Percentiles rank a stretch among this genome's conserved stretches.
phyloP scores from a whole-genome alignment of 1,140 invertebrate genomes.

The Sinonovacula constricta region DNA sequence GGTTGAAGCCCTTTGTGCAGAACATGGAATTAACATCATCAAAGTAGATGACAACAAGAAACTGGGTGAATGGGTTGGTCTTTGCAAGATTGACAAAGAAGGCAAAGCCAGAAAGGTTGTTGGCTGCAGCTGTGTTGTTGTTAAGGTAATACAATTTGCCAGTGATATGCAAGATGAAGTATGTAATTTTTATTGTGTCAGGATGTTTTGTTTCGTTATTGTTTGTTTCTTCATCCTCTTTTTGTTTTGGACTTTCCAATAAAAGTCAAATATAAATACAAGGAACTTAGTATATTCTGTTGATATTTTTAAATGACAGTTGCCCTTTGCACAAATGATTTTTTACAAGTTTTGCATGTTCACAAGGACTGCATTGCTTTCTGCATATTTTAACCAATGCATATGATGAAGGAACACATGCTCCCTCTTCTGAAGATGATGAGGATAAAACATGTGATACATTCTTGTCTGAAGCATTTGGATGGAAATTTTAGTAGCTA shows the following conservation, averaged over 20 bases:
- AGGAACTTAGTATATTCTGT: background rate
- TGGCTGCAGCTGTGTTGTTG: constrained; percentile 98
- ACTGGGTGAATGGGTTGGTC: constrained; percentile 98
- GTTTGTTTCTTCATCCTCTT: background rate
- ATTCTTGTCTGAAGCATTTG: background rate
- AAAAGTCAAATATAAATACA: background rate
- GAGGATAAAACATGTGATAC: background rate
- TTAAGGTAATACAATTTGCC: constrained; percentile 79
- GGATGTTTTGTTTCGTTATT: background rate
- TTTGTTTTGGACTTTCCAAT: background rate
- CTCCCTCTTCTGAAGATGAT: constrained; percentile 21
- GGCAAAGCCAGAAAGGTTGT: constrained; percentile 99
- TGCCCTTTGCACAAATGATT: constrained; percentile 4
- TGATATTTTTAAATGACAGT: background rate
- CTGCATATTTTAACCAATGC: background rate
- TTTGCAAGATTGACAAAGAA: constrained; percentile 99
- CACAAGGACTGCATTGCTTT: background rate
- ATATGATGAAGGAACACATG: constrained; percentile 33
- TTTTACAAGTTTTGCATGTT: background rate
- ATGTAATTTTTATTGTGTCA: background rate
- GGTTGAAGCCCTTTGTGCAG: constrained; percentile 98
- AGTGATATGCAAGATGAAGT: background rate
- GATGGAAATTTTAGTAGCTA: background rate
- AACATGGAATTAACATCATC: constrained; percentile 98
- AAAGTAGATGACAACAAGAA: constrained; percentile 99